Evolutionary conservation across 2,113 vertebrate genomes (phyloP).

Genomic region (Oreotrochilus melanogaster): DNA sequence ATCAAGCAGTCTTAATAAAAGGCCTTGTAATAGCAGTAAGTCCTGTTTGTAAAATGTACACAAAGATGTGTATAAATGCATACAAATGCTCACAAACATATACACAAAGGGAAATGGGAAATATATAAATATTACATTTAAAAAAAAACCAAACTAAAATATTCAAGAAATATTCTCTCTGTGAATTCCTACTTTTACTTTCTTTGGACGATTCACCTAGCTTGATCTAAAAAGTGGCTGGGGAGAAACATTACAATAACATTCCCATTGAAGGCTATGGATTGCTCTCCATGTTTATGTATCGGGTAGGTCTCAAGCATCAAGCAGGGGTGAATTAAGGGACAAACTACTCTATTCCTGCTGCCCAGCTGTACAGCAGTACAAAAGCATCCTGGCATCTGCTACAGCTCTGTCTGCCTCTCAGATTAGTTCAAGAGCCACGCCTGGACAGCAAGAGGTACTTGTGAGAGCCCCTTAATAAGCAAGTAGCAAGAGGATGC

Average conservation of each 20-base stretch:
- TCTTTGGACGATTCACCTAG: not conserved
- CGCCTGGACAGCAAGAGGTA: not conserved
- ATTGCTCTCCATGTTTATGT: not conserved
- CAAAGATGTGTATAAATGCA: not conserved
- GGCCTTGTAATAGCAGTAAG: not conserved
- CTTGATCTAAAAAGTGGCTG: not conserved
- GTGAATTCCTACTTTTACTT: not conserved
- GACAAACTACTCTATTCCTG: not conserved
- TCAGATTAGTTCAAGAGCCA: not conserved
- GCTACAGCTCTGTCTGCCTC: not conserved
- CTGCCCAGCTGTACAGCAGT: not conserved
- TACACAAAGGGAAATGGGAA: not conserved
- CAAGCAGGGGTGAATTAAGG: not conserved
- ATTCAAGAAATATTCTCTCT: not conserved
- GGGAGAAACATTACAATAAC: not conserved
- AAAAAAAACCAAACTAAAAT: not conserved
- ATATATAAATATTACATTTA: not conserved
- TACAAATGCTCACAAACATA: not conserved
- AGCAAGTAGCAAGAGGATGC: not conserved
- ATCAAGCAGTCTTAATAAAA: not conserved
- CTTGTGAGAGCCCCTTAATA: not conserved
- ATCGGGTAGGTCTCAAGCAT: not conserved
- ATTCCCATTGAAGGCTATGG: not conserved
- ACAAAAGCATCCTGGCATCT: not conserved
- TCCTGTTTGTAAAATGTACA: not conserved